A percentile compares a stretch with the other conserved stretches of the same genome.
These are phyloP conservation scores for Dolichotis patagonum DNA, from an alignment of 2,113 vertebrate genomes.

Conservation along the genomic window DNA sequence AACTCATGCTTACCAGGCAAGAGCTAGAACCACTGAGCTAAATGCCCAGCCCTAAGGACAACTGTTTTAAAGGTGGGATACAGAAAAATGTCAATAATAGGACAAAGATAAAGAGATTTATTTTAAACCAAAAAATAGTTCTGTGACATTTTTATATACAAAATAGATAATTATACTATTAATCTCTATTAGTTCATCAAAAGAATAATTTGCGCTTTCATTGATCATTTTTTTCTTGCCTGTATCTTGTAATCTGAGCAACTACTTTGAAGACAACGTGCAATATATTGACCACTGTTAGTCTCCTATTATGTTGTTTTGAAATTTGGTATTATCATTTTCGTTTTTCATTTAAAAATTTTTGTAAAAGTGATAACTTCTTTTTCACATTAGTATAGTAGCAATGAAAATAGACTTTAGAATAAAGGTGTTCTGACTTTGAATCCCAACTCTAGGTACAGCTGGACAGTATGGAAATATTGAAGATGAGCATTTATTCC, in stretches of 20 bases:
- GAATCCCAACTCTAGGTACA: background rate
- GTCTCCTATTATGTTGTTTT: too few relatives aligned
- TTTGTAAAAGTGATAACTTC: background rate
- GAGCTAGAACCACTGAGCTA: too few relatives aligned
- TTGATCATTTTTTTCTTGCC: too few relatives aligned
- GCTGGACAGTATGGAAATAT: background rate
- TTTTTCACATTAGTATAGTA: background rate
- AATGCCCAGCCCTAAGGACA: too few relatives aligned
- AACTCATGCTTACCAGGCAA: too few relatives aligned
- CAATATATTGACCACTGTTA: too few relatives aligned
- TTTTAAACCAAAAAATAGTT: background rate
- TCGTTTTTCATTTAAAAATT: background rate
- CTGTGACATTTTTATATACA: background rate
- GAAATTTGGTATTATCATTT: too few relatives aligned
- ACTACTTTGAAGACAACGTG: too few relatives aligned
- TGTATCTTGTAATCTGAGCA: too few relatives aligned
- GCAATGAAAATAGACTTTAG: background rate
- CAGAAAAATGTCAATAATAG: background rate
- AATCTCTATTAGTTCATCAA: too few relatives aligned
- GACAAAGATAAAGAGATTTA: background rate
- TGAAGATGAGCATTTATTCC: background rate
- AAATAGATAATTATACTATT: too few relatives aligned
- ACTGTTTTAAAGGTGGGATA: background rate
- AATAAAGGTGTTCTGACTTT: background rate
- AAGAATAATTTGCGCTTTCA: too few relatives aligned